Percentiles rank a stretch among this genome's conserved stretches.
phyloP scores from a whole-genome alignment of 2,113 vertebrate species.

The Morone chrysops region DNA sequence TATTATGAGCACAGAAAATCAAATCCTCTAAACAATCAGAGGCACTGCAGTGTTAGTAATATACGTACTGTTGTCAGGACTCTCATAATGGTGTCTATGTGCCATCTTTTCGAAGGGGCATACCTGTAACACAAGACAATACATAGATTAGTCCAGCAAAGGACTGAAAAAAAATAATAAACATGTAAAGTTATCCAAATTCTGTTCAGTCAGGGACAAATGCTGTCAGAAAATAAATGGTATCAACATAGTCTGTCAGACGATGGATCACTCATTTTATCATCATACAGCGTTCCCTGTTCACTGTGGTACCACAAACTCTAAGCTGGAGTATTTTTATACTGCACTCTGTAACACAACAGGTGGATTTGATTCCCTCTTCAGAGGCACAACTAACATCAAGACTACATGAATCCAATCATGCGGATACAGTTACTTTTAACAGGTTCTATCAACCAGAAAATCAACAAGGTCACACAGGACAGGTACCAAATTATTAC shows the following conservation, averaged over 20 bases:
- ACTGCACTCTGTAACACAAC: background rate
- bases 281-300: slow-evolving; percentile 79
- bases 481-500: background rate
- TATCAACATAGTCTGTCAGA: slow-evolving; percentile 81
- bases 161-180: background rate
- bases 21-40: slow-evolving; percentile 6
- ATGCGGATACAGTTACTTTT: background rate
- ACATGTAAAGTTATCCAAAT: background rate
- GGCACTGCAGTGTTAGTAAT: background rate
- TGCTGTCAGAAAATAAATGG: slow-evolving; percentile 79
- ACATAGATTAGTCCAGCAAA: slow-evolving; percentile 20
- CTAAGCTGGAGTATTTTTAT: background rate
- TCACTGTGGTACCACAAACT: background rate
- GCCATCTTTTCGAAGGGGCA: slow-evolving; percentile 99
- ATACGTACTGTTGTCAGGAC: slow-evolving; percentile 95
- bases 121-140: slow-evolving; percentile 86
- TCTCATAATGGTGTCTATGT: slow-evolving; percentile 99
- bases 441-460: background rate
- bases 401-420: background rate
- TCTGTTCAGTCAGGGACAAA: background rate
- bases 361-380: background rate
- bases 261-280: slow-evolving; percentile 85
- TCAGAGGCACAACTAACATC: background rate
- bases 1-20: background rate
- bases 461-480: background rate